phyloP scores from a whole-genome alignment of 2,888 invertebrate genomes.

The Dermolepida albohirtum region DNA sequence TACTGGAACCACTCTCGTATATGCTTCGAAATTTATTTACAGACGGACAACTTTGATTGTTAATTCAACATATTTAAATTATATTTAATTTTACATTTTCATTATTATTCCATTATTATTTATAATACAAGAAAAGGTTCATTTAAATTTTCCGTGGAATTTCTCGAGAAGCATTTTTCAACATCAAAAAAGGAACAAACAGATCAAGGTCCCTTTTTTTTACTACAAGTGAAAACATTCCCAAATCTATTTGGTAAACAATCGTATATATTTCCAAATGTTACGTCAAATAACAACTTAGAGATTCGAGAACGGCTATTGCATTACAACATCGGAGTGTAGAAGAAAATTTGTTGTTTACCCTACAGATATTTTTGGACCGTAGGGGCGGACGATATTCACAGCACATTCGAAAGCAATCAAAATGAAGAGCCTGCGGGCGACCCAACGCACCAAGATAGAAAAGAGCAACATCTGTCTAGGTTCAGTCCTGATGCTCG shows the following conservation, averaged over 20 bases:
- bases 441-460: conserved; percentile 24
- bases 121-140: too few relatives aligned
- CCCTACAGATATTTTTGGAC: conserved; percentile 20
- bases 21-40: too few relatives aligned
- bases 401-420: conserved; percentile 37
- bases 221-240: neutral
- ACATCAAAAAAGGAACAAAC: too few relatives aligned
- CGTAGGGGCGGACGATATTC: conserved; percentile 20
- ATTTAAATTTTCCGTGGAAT: too few relatives aligned
- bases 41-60: too few relatives aligned
- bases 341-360: conserved; percentile 26
- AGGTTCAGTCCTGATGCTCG: conserved; percentile 20
- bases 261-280: conserved; percentile 6
- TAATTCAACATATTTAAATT: too few relatives aligned
- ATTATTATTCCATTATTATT: too few relatives aligned
- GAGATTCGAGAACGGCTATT: conserved; percentile 16
- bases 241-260: conserved; percentile 16
- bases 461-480: conserved; percentile 36
- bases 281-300: conserved; percentile 23
- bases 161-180: too few relatives aligned
- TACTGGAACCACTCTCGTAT: too few relatives aligned
- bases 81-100: too few relatives aligned
- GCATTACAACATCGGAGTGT: conserved; percentile 27
- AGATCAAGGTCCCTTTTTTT: too few relatives aligned
- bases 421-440: conserved; percentile 34